Evolutionary conservation across 1,140 invertebrate genomes (phyloP), one percentile per base, ranked within the genome.

Genomic region (Lanistes nyassanus): DNA sequence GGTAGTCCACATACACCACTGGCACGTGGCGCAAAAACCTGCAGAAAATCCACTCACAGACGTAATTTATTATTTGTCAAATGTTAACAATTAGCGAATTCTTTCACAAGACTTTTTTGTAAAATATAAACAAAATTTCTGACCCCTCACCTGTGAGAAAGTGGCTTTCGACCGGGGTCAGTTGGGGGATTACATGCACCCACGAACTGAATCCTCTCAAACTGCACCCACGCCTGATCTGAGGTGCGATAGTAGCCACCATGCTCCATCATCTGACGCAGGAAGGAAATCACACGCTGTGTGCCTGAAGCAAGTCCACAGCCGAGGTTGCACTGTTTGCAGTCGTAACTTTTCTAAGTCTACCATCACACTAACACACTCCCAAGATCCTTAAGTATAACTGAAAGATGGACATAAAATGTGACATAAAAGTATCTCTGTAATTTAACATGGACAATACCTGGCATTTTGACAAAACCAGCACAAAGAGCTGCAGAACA

Each of bases 171-270:
- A 5, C 98, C 98, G 0, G 98, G 98, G 92, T 99, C 98, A 34
- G 98, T 99, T 0, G 98, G 98, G 53, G 98, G 98, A 92, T 99
- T 99, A 91, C 98, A 99, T 71, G 98, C 98, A 31, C 98, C 98
- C 39, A 99, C 98, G 90, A 99, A 99, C 89, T 99, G 98, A 81
- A 99, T 99, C 67, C 98, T 92, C 88, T 99, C 98, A 81, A 99
- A 90, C 65, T 94, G 94, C 0, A 99, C 97, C 97, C 97, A 99
- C 0, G 95, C 94, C 90, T 99, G 97, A 89, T 99, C 98, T 34
- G 93, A 94, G 6, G 96, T 94, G 68, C 97, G 91, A 86, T 95
- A 99, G 84, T 93, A 93, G 19, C 92, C 92, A 77, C 92, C 92
- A 85, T 99, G 97, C 89, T 99, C 98, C 0, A 99, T 95, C 76